These are phyloP conservation scores for Scaptomyza polygonia DNA, from an alignment of 2,888 invertebrate species.

Conservation along the genomic window DNA sequence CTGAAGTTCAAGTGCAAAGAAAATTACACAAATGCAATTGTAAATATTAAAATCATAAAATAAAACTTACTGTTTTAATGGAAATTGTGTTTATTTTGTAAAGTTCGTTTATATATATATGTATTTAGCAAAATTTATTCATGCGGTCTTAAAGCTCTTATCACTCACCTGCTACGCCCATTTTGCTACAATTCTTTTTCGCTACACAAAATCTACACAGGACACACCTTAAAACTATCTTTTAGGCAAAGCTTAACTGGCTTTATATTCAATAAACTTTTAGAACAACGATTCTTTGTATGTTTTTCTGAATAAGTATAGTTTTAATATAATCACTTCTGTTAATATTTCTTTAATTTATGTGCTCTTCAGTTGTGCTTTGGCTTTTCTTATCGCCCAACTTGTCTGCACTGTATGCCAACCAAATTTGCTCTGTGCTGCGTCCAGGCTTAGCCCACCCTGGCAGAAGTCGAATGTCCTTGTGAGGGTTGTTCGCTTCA, in stretches of 20 bases:
- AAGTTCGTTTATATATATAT: too few species aligned
- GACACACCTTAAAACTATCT: conserved; percentile 42
- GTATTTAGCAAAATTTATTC: not conserved
- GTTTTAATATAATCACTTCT: not conserved
- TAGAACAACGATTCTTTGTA: not conserved
- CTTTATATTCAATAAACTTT: not conserved
- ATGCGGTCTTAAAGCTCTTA: conserved; percentile 20
- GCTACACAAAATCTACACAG: conserved; percentile 20
- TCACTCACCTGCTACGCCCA: conserved; percentile 67
- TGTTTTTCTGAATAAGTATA: not conserved
- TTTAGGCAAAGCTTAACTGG: not conserved
- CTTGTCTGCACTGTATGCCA: conserved; percentile 54
- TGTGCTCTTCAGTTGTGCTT: conserved; percentile 16
- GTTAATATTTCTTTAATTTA: not conserved
- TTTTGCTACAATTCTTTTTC: conserved; percentile 34
- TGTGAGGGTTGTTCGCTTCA: conserved; percentile 64
- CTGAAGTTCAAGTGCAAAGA: conserved; percentile 76
- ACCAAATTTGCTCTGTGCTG: conserved; percentile 50
- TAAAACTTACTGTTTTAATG: fast-evolving
- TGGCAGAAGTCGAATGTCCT: conserved; percentile 64
- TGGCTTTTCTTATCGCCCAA: conserved; percentile 29
- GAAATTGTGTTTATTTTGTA: fast-evolving
- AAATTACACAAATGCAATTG: conserved; percentile 18
- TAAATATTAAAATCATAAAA: conserved; percentile 16
- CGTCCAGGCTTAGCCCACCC: conserved; percentile 39